Evolutionary conservation across 2,888 invertebrate genomes (phyloP), one percentile per base, ranked within the genome.

Genomic region (Drosophila maculinotata): DNA sequence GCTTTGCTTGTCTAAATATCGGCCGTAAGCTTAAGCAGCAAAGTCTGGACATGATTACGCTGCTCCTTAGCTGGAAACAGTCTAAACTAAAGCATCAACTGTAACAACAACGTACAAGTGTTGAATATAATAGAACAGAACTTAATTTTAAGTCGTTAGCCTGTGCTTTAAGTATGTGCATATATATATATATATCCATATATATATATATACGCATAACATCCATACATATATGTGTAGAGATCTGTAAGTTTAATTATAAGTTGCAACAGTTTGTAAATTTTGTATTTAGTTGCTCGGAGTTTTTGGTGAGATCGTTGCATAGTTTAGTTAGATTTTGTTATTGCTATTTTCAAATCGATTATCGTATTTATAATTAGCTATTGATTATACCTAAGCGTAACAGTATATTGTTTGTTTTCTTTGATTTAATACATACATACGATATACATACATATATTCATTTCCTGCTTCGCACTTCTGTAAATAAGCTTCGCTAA

Each of bases 401-500:
- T 36, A 15, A 9, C 33, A 36, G 7, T 10, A 17, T 30, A n/a
- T 17, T 15, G 20, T 20, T 17, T 39, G 10, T n/a, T 35, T 33
- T 62, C 28, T 17, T 36, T 65, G 4, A 20, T 63, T 38, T 4
- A 12, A 12, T 1, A 4, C 20, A 38, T 38, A 31, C 4, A 20
- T 7, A 31, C 17, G 8, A 8, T 7, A 2, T n/a, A 9, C 31
- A 31, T 31, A 12, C 9, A 23, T 39, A 33, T n/a, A 25, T 52
- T 38, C 12, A 33, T 28, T 42, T 51, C 20, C 36, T 30, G 45
- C 58, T 57, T 56, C 25, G 44, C 47, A n/a, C 6, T 12, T 58
- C 15, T 76, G 76, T 75, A 78, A 36, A 75, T 69, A 78, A 35
- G 65, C 62, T 60, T 74, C 28, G 73, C 56, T 69, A 69, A 73